Evolutionary conservation across 2,113 vertebrate species (phyloP), one percentile per base, ranked within the genome.

Genomic region (Istiophorus platypterus): DNA sequence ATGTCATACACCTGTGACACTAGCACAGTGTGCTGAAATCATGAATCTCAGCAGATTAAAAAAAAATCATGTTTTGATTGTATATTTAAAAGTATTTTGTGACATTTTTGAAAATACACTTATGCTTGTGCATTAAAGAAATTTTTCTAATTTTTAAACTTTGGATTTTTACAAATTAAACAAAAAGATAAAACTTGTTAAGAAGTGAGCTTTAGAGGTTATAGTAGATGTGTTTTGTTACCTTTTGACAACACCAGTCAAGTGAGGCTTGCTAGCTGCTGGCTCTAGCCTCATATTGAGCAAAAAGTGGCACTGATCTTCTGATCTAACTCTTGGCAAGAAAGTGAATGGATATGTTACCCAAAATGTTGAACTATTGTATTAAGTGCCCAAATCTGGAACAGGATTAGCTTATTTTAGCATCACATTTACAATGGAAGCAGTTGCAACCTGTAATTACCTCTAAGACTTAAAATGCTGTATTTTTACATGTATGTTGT

Each of bases 1-100:
- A 65, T 41, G 15, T 27, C n/a, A 57, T 20, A 52, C 18, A 79
- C 45, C 10, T 42, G 29, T 45, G 64, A 80, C 37, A 63, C 72
- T 24, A 42, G 20, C 45, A 45, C 18, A 72, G 29, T 47, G 7
- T 64, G 74, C 17, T 42, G 18, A 70, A 64, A 63, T 52, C 22
- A 56, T 56, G 7, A 47, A 63, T 70, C 52, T 39, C 14, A 69
- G n/a, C n/a, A n/a, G n/a, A n/a, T n/a, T n/a, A n/a, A n/a, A n/a
- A n/a, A n/a, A n/a, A n/a, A n/a, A n/a, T n/a, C n/a, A n/a, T n/a
- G n/a, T n/a, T n/a, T n/a, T n/a, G n/a, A n/a, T n/a, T n/a, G n/a
- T n/a, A n/a, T n/a, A n/a, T 74, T 62, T 65, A 18, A 65, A 45
- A 1, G 15, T 20, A 5, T 24, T 52, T n/a, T 8, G 20, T 29